These are phyloP conservation scores for Cathartes aura DNA, from an alignment of 2,113 vertebrate species.

Conservation along the genomic window DNA sequence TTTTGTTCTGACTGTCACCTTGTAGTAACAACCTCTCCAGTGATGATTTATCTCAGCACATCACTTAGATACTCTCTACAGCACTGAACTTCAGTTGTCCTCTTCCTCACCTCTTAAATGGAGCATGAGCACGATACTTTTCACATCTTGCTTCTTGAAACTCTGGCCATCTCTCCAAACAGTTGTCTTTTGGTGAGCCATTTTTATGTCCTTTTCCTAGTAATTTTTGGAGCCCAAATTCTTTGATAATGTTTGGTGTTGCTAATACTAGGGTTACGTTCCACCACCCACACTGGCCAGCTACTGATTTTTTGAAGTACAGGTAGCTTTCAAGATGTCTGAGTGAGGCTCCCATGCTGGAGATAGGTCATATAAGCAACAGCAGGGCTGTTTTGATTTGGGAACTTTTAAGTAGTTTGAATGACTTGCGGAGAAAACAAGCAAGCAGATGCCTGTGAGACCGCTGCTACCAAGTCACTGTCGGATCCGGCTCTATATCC, in stretches of 20 bases:
- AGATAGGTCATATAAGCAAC: neutral
- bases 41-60: neutral
- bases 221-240: neutral
- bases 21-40: neutral
- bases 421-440: neutral
- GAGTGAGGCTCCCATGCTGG: neutral
- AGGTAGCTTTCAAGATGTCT: neutral
- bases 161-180: neutral
- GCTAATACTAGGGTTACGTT: neutral
- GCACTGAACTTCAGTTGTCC: neutral
- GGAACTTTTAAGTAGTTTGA: neutral
- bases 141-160: neutral
- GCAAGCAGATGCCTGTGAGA: neutral
- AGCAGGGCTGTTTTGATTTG: neutral
- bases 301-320: neutral
- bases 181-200: neutral
- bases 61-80: neutral
- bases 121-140: neutral
- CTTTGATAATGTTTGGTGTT: neutral
- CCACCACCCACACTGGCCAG: neutral
- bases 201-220: neutral
- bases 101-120: neutral
- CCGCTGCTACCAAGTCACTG: neutral
- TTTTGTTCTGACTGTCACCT: neutral
- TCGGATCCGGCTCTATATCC: neutral